These are phyloP conservation scores for Elymnias hypermnestra DNA, from an alignment of 1,140 invertebrate genomes.

Conservation along the genomic window DNA sequence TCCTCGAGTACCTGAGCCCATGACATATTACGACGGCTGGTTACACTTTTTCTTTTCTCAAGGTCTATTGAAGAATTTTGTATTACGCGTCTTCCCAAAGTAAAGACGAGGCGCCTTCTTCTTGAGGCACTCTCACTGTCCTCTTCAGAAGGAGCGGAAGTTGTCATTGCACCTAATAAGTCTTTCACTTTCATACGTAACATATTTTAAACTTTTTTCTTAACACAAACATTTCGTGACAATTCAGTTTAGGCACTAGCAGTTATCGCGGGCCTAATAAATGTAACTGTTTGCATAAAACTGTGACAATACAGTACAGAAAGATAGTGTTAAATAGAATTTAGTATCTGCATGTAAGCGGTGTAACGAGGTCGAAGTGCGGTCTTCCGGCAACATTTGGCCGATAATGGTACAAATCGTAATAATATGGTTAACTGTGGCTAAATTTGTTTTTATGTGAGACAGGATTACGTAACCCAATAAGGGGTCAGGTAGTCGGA, in stretches of 20 bases:
- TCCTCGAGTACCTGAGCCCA: slow-evolving; percentile 58
- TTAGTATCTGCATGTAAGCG: slow-evolving; percentile 10
- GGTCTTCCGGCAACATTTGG: slow-evolving; percentile 30
- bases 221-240: neutral
- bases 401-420: slow-evolving; percentile 14
- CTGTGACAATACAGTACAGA: slow-evolving; percentile 1
- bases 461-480: slow-evolving; percentile 17
- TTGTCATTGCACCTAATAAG: neutral
- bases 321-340: slow-evolving; percentile 8
- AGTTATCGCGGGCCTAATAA: neutral
- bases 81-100: slow-evolving; percentile 14
- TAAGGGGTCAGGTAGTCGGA: neutral
- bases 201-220: neutral
- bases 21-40: slow-evolving; percentile 32
- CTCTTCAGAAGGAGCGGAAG: slow-evolving; percentile 2
- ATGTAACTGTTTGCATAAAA: slow-evolving; percentile 10
- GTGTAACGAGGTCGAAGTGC: slow-evolving; percentile 30
- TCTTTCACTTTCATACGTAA: no score
- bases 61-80: slow-evolving; percentile 1
- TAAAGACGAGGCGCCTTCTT: slow-evolving; percentile 7
- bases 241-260: neutral
- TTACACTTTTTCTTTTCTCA: slow-evolving; percentile 19
- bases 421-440: neutral
- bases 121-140: slow-evolving; percentile 26
- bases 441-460: slow-evolving; percentile 16